phyloP scores from a whole-genome alignment of 2,113 vertebrate genomes.

The Peromyscus californicus region DNA sequence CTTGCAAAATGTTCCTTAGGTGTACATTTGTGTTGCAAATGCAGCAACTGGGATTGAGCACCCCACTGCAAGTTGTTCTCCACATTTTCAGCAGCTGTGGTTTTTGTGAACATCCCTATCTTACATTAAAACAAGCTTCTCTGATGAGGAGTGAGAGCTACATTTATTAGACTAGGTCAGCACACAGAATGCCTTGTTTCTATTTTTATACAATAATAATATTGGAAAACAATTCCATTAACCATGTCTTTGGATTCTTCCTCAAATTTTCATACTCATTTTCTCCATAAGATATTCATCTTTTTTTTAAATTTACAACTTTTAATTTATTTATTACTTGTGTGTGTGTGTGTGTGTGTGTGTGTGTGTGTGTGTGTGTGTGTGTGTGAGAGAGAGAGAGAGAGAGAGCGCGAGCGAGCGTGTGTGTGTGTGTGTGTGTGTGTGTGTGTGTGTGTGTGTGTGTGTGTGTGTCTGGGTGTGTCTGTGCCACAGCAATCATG shows the following conservation, averaged over 20 bases:
- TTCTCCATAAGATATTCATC: constrained; percentile 42
- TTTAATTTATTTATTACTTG: not conserved
- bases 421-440: too few species aligned
- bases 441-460: too few species aligned
- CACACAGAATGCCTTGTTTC: not conserved
- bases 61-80: not conserved
- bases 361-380: too few species aligned
- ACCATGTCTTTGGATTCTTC: constrained; percentile 2
- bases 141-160: not conserved
- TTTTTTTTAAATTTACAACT: not conserved
- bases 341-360: too few species aligned
- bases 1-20: not conserved
- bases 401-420: too few species aligned
- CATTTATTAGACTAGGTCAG: not conserved
- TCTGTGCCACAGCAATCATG: too few species aligned
- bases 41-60: not conserved
- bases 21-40: not conserved
- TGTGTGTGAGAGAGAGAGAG: too few species aligned
- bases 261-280: constrained; percentile 37
- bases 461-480: not conserved
- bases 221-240: not conserved
- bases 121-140: not conserved
- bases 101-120: not conserved
- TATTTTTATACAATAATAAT: not conserved
- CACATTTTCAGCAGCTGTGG: not conserved